Percentiles rank a stretch among this genome's conserved stretches.
These are phyloP conservation scores for Cotesia glomerata DNA, from an alignment of 1,140 invertebrate species.

Conservation along the genomic window DNA sequence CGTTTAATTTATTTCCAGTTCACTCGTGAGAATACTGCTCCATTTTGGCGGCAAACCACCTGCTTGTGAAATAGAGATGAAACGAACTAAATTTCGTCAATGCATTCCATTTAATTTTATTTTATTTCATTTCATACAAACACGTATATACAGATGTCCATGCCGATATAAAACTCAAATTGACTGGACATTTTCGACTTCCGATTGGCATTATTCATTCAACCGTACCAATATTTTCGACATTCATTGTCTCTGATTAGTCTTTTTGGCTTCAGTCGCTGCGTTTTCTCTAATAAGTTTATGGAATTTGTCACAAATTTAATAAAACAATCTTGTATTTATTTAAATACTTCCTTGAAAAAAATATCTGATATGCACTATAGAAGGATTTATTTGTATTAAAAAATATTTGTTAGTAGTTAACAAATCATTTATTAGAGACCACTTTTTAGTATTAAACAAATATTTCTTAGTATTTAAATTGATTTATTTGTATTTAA, in stretches of 20 bases:
- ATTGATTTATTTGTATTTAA: too few relatives aligned
- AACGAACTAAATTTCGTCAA: slow-evolving; percentile 18
- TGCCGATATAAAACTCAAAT: slow-evolving; percentile 3
- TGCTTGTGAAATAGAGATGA: slow-evolving; percentile 24
- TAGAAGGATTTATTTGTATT: too few relatives aligned
- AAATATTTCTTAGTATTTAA: too few relatives aligned
- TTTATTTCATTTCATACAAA: too few relatives aligned
- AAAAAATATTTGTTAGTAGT: too few relatives aligned
- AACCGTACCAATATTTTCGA: background rate
- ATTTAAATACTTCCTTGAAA: too few relatives aligned
- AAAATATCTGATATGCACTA: too few relatives aligned
- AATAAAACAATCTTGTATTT: too few relatives aligned
- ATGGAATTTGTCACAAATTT: too few relatives aligned
- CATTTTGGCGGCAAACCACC: slow-evolving; percentile 9
- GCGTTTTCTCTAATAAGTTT: too few relatives aligned
- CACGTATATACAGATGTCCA: background rate
- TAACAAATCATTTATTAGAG: too few relatives aligned
- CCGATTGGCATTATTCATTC: slow-evolving; percentile 11
- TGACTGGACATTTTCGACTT: slow-evolving; percentile 20
- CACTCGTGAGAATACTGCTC: background rate
- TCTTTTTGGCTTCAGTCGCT: background rate
- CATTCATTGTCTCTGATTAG: background rate
- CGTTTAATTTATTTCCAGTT: slow-evolving; percentile 11
- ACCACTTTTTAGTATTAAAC: too few relatives aligned
- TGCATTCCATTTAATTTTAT: background rate